A percentile compares a stretch with the other conserved stretches of the same genome.
These are phyloP conservation scores for Hirtodrosophila confusa DNA, from an alignment of 2,888 invertebrate species.

Conservation along the genomic window DNA sequence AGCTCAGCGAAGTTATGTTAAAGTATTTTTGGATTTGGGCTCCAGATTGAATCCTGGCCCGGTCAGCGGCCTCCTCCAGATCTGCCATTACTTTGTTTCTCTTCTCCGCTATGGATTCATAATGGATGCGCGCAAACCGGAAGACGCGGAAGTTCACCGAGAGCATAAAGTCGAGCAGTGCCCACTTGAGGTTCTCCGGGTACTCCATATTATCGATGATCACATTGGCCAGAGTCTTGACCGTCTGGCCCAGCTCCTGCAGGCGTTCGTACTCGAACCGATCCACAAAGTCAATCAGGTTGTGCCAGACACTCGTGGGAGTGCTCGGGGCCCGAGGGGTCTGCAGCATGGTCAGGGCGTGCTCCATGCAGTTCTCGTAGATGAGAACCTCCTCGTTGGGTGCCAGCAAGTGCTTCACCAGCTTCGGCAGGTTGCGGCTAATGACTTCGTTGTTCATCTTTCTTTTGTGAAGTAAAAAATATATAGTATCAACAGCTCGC, in stretches of 20 bases:
- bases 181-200: conserved; percentile 16
- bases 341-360: not conserved
- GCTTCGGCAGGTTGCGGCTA: conserved; percentile 20
- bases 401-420: conserved; percentile 27
- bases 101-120: not conserved
- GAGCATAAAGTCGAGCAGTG: conserved; percentile 46
- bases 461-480: conserved; percentile 19
- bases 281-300: conserved; percentile 30
- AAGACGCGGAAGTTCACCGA: conserved; percentile 44
- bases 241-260: conserved; percentile 10
- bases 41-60: not conserved
- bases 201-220: conserved; percentile 23
- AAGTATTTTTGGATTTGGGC: not conserved
- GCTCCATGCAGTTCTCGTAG: conserved; percentile 12
- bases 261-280: conserved; percentile 34
- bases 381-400: not conserved
- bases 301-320: not conserved
- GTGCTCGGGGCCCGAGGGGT: not conserved
- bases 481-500: conserved; percentile 15
- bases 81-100: not conserved
- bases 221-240: conserved; percentile 26
- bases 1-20: too few relatives aligned
- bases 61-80: not conserved
- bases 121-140: conserved; percentile 4
- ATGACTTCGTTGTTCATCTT: conserved; percentile 1